Evolutionary conservation across 1,140 invertebrate species (phyloP).

Genomic region (Capitella teleta): DNA sequence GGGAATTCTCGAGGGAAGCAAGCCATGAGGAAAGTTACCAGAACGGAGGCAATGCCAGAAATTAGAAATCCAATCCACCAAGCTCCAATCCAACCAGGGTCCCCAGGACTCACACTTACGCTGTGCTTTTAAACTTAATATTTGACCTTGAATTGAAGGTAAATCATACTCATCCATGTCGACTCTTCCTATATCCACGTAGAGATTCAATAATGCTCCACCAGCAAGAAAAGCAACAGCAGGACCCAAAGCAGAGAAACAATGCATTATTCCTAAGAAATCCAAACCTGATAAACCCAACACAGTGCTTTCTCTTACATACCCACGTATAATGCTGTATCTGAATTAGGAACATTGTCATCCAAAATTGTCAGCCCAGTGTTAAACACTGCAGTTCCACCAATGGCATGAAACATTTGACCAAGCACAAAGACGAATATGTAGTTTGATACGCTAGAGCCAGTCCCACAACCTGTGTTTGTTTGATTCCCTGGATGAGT

Average conservation of each 20-base stretch:
- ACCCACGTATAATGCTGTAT: not conserved
- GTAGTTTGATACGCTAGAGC: too few relatives aligned
- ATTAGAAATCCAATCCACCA: not conserved
- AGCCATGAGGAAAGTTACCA: not conserved
- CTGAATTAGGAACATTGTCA: not conserved
- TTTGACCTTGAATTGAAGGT: not conserved
- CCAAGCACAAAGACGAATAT: not conserved
- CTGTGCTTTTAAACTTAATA: not conserved
- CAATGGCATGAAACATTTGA: not conserved
- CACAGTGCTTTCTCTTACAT: not conserved
- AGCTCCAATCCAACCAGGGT: not conserved
- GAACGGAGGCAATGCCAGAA: not conserved
- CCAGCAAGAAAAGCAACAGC: not conserved
- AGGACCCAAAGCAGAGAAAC: not conserved
- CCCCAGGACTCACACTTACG: not conserved
- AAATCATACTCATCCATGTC: not conserved
- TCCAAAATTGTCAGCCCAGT: not conserved
- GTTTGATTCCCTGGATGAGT: too few relatives aligned
- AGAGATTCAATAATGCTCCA: not conserved
- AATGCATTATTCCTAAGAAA: not conserved
- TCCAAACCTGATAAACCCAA: not conserved
- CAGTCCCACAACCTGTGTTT: too few relatives aligned
- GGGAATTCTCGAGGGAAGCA: not conserved
- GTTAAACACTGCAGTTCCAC: not conserved
- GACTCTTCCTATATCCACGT: not conserved